Percentiles rank a stretch among this genome's conserved stretches.
Evolutionary conservation across 2,797 vertebrate genomes (phyloP).

Genomic region (Phyllotis vaccarum): DNA sequence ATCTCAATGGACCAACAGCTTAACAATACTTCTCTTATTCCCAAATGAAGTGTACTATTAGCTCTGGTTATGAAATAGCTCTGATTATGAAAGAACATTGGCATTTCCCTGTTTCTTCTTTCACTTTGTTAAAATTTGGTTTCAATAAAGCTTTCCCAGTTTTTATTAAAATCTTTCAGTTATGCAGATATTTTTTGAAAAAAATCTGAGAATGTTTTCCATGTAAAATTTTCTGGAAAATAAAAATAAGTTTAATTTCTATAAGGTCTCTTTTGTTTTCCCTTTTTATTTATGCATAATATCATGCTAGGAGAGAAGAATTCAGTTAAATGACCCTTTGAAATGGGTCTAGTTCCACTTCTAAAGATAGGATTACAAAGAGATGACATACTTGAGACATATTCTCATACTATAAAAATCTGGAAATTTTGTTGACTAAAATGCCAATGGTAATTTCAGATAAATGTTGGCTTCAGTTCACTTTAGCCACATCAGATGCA

Average conservation of each 20-base stretch:
- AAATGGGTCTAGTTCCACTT: background rate
- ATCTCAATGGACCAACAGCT: constrained; percentile 15
- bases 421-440: background rate
- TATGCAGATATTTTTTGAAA: constrained; percentile 48
- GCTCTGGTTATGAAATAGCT: constrained; percentile 62
- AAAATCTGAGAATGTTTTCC: constrained; percentile 60
- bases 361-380: background rate
- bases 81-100: constrained; percentile 68
- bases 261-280: background rate
- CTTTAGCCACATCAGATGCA: background rate
- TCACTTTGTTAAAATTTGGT: constrained; percentile 45
- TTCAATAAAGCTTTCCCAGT: constrained; percentile 33
- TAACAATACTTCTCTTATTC: constrained; percentile 73
- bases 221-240: constrained; percentile 31
- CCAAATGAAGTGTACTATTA: constrained; percentile 61
- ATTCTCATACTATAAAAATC: background rate
- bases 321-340: background rate
- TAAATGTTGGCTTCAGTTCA: background rate
- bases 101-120: constrained; percentile 49
- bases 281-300: background rate
- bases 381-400: background rate
- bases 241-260: constrained; percentile 17
- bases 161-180: constrained; percentile 69
- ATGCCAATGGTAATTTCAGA: background rate
- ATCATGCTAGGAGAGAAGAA: background rate